Conservation (phyloP, 2,888 invertebrate genomes). For the Drosophila anomelani region DNA sequence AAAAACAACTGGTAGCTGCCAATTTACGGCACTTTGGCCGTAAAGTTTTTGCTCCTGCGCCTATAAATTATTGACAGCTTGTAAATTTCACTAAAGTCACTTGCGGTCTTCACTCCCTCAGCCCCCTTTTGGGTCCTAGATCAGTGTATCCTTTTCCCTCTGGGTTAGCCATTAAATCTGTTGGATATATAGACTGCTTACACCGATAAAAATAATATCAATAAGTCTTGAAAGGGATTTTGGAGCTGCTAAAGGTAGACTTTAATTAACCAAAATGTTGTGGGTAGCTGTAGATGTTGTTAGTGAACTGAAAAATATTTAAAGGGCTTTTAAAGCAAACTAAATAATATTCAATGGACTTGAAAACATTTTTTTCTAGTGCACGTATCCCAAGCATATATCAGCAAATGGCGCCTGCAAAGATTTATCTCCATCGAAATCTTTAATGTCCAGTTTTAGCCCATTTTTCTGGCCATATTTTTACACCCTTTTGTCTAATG, state of each 20-base stretch:
- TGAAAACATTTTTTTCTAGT: background rate
- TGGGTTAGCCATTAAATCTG: conserved; percentile 47
- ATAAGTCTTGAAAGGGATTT: background rate
- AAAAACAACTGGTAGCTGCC: conserved; percentile 53
- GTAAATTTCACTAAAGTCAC: conserved; percentile 77
- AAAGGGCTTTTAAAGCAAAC: too few species aligned
- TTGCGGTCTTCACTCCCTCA: conserved; percentile 36
- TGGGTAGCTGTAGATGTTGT: background rate
- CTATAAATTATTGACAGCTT: conserved; percentile 80
- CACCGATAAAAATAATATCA: conserved; percentile 5
- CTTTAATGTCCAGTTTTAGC: conserved; percentile 34
- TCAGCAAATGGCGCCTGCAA: conserved; percentile 4
- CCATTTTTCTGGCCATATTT: conserved; percentile 14
- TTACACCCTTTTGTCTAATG: conserved; percentile 32
- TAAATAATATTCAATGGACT: too few species aligned
- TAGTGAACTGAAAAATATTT: background rate
- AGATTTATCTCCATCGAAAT: conserved; percentile 31
- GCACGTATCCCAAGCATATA: background rate
- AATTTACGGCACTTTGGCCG: conserved; percentile 77
- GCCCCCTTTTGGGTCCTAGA: background rate
- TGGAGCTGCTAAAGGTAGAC: fast-evolving
- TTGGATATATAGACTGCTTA: conserved; percentile 24
- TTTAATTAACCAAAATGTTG: background rate
- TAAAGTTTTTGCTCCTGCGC: conserved; percentile 64
- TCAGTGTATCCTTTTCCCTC: conserved; percentile 3